A percentile compares a stretch with the other conserved stretches of the same genome.
These are phyloP conservation scores for Rhincodon typus DNA, from an alignment of 2,797 vertebrate species.

Conservation along the genomic window DNA sequence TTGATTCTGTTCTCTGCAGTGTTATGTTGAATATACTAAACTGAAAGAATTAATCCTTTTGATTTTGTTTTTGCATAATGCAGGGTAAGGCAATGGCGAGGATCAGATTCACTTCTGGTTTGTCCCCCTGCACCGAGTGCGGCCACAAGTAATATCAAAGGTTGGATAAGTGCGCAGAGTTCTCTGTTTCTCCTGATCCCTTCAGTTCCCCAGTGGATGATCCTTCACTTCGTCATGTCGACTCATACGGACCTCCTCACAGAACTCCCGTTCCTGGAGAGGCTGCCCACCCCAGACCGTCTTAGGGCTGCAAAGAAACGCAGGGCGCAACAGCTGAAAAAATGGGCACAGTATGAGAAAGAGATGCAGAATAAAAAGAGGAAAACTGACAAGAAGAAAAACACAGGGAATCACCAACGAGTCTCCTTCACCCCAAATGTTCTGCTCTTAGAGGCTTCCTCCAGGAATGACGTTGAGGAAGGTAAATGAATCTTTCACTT, in stretches of 20 bases:
- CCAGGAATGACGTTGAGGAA: constrained; percentile 88
- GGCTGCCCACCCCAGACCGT: constrained; percentile 86
- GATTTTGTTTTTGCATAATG: constrained; percentile 39
- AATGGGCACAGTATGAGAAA: constrained; percentile 92
- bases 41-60: not conserved
- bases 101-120: not conserved
- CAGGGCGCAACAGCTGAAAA: constrained; percentile 89
- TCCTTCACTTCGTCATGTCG: constrained; percentile 62
- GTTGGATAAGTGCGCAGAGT: not conserved
- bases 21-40: not conserved
- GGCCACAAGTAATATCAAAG: not conserved
- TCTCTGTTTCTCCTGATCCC: constrained; percentile 38
- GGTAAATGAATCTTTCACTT: constrained; percentile 56
- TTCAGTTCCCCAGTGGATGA: constrained; percentile 39
- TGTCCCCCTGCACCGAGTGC: not conserved
- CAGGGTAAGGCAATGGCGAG: constrained; percentile 39
- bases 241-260: constrained; percentile 88
- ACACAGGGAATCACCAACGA: constrained; percentile 58
- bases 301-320: constrained; percentile 89
- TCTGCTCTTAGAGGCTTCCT: constrained; percentile 83
- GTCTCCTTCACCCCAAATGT: constrained; percentile 86
- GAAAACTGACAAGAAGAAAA: constrained; percentile 79
- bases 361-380: constrained; percentile 88
- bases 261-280: constrained; percentile 93
- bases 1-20: not conserved